Conservation (phyloP, 2,113 vertebrate genomes). For the Pachycephala philippinensis region DNA sequence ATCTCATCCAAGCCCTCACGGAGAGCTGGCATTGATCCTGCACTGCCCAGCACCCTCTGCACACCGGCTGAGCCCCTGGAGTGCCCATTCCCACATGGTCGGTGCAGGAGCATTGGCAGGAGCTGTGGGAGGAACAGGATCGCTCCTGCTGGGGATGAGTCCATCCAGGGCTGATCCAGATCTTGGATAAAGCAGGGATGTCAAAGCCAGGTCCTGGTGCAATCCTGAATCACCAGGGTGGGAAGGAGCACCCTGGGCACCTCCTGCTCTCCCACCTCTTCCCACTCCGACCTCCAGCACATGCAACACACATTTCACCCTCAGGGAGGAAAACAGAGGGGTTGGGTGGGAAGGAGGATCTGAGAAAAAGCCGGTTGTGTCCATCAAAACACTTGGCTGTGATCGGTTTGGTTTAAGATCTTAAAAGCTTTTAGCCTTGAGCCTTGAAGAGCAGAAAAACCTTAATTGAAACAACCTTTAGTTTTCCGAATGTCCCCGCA, state of each 20-base stretch:
- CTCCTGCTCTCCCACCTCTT: neutral
- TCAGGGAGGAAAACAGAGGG: neutral
- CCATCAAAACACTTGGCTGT: neutral
- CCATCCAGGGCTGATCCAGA: neutral
- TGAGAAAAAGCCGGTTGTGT: neutral
- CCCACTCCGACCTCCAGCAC: fast-evolving
- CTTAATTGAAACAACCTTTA: neutral
- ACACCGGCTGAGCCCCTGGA: neutral
- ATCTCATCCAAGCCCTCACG: fast-evolving
- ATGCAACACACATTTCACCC: fast-evolving
- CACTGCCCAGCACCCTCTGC: neutral
- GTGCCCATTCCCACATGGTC: neutral
- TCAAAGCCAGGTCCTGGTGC: fast-evolving
- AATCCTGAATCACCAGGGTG: fast-evolving
- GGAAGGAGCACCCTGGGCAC: neutral
- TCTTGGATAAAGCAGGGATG: too few species aligned
- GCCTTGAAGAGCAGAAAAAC: neutral
- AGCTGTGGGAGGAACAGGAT: neutral
- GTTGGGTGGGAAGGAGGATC: neutral
- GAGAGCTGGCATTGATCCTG: neutral
- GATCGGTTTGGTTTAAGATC: neutral
- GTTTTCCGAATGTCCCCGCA: neutral
- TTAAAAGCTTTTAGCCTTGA: neutral
- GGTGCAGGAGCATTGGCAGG: neutral
- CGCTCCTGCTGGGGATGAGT: fast-evolving